A percentile compares a stretch with the other conserved stretches of the same genome.
Evolutionary conservation across 2,797 vertebrate genomes (phyloP).

Genomic region (Notamacropus eugenii): DNA sequence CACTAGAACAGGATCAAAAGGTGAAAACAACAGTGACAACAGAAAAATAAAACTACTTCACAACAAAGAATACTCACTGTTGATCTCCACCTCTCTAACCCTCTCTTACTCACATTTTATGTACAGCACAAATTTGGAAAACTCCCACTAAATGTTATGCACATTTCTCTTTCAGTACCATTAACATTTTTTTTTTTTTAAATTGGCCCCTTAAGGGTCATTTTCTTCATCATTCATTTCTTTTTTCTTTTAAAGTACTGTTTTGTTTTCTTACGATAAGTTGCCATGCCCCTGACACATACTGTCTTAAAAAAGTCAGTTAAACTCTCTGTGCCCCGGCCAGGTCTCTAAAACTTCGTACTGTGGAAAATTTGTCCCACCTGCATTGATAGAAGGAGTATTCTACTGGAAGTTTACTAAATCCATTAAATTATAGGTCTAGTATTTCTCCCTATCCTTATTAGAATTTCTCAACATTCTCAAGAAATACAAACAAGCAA

Average conservation of each 20-base stretch:
- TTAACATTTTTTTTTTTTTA: neutral
- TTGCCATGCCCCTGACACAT: neutral
- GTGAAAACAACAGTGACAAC: neutral
- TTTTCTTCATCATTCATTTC: neutral
- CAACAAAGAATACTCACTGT: neutral
- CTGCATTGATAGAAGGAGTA: neutral
- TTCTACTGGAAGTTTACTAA: neutral
- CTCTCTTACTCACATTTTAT: neutral
- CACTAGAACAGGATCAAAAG: neutral
- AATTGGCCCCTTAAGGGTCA: neutral
- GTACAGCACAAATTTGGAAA: neutral
- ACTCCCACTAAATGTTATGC: neutral
- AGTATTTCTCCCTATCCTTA: neutral
- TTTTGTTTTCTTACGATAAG: neutral
- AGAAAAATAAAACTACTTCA: neutral
- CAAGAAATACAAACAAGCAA: neutral
- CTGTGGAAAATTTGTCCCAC: neutral
- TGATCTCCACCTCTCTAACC: neutral
- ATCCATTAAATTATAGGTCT: neutral
- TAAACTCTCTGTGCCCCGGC: neutral
- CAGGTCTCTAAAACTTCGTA: neutral
- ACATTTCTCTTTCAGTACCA: neutral
- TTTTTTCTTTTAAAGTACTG: neutral
- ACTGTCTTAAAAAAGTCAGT: neutral
- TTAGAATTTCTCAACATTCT: neutral